These are phyloP conservation scores for Limnodromus scolopaceus DNA, from an alignment of 2,797 vertebrate genomes.

Conservation along the genomic window DNA sequence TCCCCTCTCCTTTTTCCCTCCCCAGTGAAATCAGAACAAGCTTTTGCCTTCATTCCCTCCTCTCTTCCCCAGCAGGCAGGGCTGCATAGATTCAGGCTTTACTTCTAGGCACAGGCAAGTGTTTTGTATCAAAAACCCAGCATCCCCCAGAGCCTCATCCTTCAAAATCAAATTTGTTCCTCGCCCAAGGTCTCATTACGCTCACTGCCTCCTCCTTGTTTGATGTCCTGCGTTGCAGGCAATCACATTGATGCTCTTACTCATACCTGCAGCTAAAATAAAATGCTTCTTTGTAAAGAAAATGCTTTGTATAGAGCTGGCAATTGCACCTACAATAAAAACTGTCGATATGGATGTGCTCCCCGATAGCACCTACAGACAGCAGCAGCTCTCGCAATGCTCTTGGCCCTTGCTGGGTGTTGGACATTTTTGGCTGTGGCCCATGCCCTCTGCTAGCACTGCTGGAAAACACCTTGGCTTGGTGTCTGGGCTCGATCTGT, in stretches of 20 bases:
- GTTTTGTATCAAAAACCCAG: not conserved
- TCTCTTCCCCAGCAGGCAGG: not conserved
- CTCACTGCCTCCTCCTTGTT: not conserved
- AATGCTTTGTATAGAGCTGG: not conserved
- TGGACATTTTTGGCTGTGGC: not conserved
- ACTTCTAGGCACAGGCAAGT: not conserved
- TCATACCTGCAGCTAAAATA: not conserved
- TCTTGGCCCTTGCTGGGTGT: fast-evolving
- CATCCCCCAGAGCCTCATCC: not conserved
- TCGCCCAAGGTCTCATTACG: not conserved
- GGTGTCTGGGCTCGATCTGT: not conserved
- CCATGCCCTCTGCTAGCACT: not conserved
- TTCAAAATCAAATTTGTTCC: not conserved
- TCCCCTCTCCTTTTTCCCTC: not conserved
- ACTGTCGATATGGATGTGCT: fast-evolving
- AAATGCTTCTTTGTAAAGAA: not conserved
- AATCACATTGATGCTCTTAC: not conserved
- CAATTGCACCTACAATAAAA: fast-evolving
- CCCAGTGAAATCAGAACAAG: not conserved
- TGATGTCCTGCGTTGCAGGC: not conserved
- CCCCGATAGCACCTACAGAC: fast-evolving
- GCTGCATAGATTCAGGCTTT: not conserved
- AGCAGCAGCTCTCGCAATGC: fast-evolving
- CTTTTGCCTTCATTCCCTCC: not conserved
- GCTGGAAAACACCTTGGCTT: not conserved